Evolutionary conservation across 2,888 invertebrate species (phyloP), one percentile per base, ranked within the genome.

Genomic region (Oligia latruncula): DNA sequence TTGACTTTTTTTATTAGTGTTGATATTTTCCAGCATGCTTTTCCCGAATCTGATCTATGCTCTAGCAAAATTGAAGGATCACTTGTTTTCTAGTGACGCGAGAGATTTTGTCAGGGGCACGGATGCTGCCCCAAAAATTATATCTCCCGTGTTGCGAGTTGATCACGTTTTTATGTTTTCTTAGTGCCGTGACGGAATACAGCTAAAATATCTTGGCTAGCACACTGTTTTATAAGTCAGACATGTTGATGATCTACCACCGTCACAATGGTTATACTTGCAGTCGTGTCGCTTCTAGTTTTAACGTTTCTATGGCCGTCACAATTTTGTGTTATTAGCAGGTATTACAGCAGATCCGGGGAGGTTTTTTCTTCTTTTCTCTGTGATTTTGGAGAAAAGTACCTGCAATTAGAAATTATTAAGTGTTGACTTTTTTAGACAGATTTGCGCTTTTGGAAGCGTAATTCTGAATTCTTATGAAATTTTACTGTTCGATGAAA

Each of bases 291-390:
- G 11, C 77, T 46, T 77, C n/a, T 60, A 49, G 6, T 66, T 60
- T 66, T 49, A 20, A 15, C 3, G 0, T 1, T 13, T 78, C 72
- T 78, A 0, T 60, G 60, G 15, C 49, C 17, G 11, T 9, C 29
- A 52, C 58, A 52, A 52, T 73, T 29, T 60, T n/a, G 49, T 80
- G 35, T 52, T 73, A 67, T 60, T 80, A 79, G 65, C 9, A 49
- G 40, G 17, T 60, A 71, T 72, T 78, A 78, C n/a, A 1, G 20
- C 46, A 46, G 46, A 58, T 52, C 9, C 8, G 20, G 20, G 23
- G 49, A 43, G 13, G 2, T 29, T 64, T 65, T 29, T 8, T 60
- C 20, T 55, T 17, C 9, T 40, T 49, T 58, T 58, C 6, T 74
- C 35, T 52, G 60, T 20, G 20, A 11, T 79, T 80, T 67, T 43